Base-by-base conservation (phyloP, 2,888 invertebrate species). In the Parthenolecanium corni region DNA sequence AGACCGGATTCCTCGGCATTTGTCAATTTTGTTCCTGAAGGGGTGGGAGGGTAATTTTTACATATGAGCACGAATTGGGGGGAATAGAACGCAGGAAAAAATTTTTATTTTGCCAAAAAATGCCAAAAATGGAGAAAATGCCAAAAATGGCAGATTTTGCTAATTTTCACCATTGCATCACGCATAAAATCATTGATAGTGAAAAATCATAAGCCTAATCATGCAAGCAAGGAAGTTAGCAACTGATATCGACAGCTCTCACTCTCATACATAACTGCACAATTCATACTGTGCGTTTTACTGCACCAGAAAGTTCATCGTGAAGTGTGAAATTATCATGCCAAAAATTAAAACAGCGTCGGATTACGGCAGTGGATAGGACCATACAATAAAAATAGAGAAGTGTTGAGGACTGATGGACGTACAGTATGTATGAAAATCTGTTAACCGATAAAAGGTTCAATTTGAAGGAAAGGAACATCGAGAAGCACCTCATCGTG, bases 1-100 rank as follows among this genome's bases (percentile, higher is more conserved):
- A 49, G 49, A 49, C 49, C 49, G 49, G 49, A 49, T 49, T 49
- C 23, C 6, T 49, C 23, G 49, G 49, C 49, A 49, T 49, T 49
- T 49, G 49, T 49, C 49, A 21, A 3, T 18, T 21, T 21, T 21
- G 18, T 49, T 49, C 49, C 49, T 49, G 21, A 21, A 49, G 18
- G 23, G 49, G 21, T 14, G 23, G 49, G 23, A 21, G 49, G 2
- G 49, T 49, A 21, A 49, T 49, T 49, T 49, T 49, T 21, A 49
- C 18, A 21, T 49, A 49, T 49, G 23, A 49, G 49, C 49, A 21
- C 49, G 12, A 49, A 49, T 20, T 21, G 23, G 18, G 20, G 49
- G 4, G 49, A 49, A 21, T 18, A 21, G 49, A 49, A 14, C 21
- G 18, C 23, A 20, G 49, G 49, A 49, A 49, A 49, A 49, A 49